Percentiles rank a stretch among this genome's conserved stretches.
Conservation (phyloP, 2,888 invertebrate genomes). For the Philaethria dido region DNA sequence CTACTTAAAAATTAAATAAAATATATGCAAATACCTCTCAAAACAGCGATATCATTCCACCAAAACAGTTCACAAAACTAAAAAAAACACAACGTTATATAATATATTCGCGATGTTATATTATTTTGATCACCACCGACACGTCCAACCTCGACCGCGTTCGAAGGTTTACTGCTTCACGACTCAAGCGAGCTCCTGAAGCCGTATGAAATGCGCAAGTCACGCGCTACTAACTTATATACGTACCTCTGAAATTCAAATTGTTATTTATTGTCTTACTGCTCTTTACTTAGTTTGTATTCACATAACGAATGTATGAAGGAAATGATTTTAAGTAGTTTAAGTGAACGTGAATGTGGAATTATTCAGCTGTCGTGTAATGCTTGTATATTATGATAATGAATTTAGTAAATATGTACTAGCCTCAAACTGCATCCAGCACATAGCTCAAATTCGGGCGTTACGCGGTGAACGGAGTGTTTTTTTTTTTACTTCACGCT, state of each 20-base stretch:
- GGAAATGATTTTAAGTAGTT: slow-evolving; percentile 18
- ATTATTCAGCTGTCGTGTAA: too few species aligned
- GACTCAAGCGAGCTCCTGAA: slow-evolving; percentile 52
- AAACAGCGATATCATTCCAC: slow-evolving; percentile 35
- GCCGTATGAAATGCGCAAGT: slow-evolving; percentile 80
- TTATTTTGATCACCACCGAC: slow-evolving; percentile 47
- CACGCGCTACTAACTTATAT: slow-evolving; percentile 62
- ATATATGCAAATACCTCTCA: slow-evolving; percentile 41
- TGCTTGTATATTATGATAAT: too few species aligned
- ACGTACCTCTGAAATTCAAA: slow-evolving; percentile 46
- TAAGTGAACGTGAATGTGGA: background rate
- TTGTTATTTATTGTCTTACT: slow-evolving; percentile 53
- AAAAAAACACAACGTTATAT: slow-evolving; percentile 72
- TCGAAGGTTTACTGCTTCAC: slow-evolving; percentile 66
- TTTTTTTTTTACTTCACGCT: too few species aligned
- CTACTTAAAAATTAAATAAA: background rate
- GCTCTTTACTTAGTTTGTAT: slow-evolving; percentile 49
- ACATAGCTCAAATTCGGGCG: too few species aligned
- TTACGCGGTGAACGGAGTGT: too few species aligned
- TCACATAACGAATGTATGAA: slow-evolving; percentile 52
- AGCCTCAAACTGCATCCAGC: too few species aligned
- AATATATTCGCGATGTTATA: slow-evolving; percentile 65
- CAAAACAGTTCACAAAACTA: slow-evolving; percentile 66
- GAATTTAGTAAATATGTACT: too few species aligned
- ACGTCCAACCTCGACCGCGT: slow-evolving; percentile 55